Base-by-base conservation (phyloP, 2,888 invertebrate species). In the Lysandra coridon region DNA sequence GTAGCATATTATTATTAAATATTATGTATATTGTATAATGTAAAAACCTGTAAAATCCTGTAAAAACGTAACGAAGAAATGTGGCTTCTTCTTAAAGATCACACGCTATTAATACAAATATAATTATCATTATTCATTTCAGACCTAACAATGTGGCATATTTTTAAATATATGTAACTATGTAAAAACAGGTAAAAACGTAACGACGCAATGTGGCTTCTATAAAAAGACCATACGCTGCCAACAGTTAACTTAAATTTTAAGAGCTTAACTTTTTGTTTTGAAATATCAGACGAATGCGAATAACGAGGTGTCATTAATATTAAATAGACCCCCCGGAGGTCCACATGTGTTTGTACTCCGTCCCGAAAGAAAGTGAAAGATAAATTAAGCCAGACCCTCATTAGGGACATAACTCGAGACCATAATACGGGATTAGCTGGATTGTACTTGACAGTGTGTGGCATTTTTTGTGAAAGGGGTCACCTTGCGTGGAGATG, bases 191-290 rank as follows among this genome's bases (percentile, higher is more conserved):
- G 6, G 40, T 40, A 40, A 40, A 40, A 40, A 40, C 40, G 40
- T 6, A 40, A 40, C 6, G 37, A 40, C 0, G 40, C 40, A 40
- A 40, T 40, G 40, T 40, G 6, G 6, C 40, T 40, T 40, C 40
- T 40, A 4, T 37, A 37, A 49, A 53, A 57, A 57, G 17, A 57
- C 17, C 62, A 62, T 10, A 30, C 30, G 0, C 64, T 10, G 64
- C 23, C 7, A 30, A 30, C 6, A 44, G 44, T 44, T 44, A 64
- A 10, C 30, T 64, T 4, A 10, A 23, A 64, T 1, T 64, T 64
- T 69, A 69, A 64, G 69, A 69, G 33, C 37, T 69, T 37, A 4
- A 69, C 69, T 69, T 69, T 69, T 69, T 69, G 69, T 69, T 69
- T 37, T 37, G 69, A 69, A 37, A 30, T 64, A 62, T 64, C 33